Evolutionary conservation across 2,888 invertebrate genomes (phyloP).

Genomic region (Danaus chrysippus): DNA sequence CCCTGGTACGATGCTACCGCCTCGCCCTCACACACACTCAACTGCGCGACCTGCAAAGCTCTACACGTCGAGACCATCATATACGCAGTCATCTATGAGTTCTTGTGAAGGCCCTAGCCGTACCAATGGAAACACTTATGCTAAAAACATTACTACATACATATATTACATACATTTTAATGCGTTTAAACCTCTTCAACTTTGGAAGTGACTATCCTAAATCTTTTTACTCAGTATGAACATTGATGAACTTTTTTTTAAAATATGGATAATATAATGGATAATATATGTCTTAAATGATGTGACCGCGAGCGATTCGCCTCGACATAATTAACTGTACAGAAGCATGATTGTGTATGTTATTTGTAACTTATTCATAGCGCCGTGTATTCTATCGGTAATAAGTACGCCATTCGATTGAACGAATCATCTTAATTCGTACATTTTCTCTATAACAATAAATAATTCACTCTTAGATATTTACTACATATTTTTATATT

Average conservation of each 20-base stretch:
- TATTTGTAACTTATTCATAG: constrained; percentile 17
- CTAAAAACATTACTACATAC: constrained; percentile 12
- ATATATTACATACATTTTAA: constrained; percentile 15
- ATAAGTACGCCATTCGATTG: constrained; percentile 16
- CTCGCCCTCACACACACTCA: constrained; percentile 36
- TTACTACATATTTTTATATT: constrained; percentile 34
- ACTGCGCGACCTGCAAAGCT: constrained; percentile 56
- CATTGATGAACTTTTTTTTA: constrained; percentile 17
- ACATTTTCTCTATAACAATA: constrained; percentile 20
- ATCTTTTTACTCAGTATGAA: constrained; percentile 16
- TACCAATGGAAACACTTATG: constrained; percentile 20
- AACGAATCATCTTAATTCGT: constrained; percentile 15
- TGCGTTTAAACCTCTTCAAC: constrained; percentile 11
- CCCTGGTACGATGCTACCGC: constrained; percentile 37
- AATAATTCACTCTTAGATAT: constrained; percentile 22
- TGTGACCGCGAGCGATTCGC: background rate
- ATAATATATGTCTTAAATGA: constrained; percentile 9
- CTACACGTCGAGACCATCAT: constrained; percentile 46
- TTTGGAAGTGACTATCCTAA: constrained; percentile 21
- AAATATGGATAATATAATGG: constrained; percentile 24
- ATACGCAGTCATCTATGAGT: constrained; percentile 47
- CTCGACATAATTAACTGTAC: constrained; percentile 26
- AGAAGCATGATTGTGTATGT: constrained; percentile 32
- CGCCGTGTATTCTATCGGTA: constrained; percentile 7
- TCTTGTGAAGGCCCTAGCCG: constrained; percentile 42